A percentile compares a stretch with the other conserved stretches of the same genome.
Conservation (phyloP, 2,888 invertebrate species). For the Tribolium freemani region DNA sequence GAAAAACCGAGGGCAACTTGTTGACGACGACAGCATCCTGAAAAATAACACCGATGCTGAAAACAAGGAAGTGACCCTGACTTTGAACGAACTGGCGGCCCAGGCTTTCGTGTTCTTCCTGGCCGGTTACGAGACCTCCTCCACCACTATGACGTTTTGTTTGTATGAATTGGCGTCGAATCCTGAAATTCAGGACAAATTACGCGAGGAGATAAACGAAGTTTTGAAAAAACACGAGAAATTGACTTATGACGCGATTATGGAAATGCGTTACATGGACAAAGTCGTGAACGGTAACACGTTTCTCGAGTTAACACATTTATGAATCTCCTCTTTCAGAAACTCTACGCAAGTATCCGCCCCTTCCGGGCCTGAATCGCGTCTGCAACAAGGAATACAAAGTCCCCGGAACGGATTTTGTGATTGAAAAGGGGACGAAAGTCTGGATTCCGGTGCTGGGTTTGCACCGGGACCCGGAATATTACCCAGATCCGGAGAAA, state of each 20-base stretch:
- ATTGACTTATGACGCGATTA: slow-evolving; percentile 41
- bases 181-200: slow-evolving; percentile 43
- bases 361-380: slow-evolving; percentile 50
- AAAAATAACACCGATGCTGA: slow-evolving; percentile 22
- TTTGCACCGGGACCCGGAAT: slow-evolving; percentile 59
- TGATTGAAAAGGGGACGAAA: slow-evolving; percentile 54
- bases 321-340: slow-evolving; percentile 52
- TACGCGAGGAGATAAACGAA: slow-evolving; percentile 36
- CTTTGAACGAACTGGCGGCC: slow-evolving; percentile 45
- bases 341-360: slow-evolving; percentile 62
- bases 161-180: slow-evolving; percentile 43
- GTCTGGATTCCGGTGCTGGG: slow-evolving; percentile 57
- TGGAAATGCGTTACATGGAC: slow-evolving; percentile 60
- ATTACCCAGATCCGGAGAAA: slow-evolving; percentile 60
- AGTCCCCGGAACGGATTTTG: slow-evolving; percentile 45
- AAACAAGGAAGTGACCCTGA: slow-evolving; percentile 31
- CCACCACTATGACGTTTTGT: slow-evolving; percentile 46
- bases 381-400: slow-evolving; percentile 50
- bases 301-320: neutral
- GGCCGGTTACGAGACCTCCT: slow-evolving; percentile 48
- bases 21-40: slow-evolving; percentile 45
- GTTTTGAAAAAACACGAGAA: slow-evolving; percentile 35
- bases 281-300: slow-evolving; percentile 61
- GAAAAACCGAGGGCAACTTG: slow-evolving; percentile 57
- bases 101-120: slow-evolving; percentile 50